phyloP scores from a whole-genome alignment of 2,113 vertebrate species.

The Saguinus imperator region DNA sequence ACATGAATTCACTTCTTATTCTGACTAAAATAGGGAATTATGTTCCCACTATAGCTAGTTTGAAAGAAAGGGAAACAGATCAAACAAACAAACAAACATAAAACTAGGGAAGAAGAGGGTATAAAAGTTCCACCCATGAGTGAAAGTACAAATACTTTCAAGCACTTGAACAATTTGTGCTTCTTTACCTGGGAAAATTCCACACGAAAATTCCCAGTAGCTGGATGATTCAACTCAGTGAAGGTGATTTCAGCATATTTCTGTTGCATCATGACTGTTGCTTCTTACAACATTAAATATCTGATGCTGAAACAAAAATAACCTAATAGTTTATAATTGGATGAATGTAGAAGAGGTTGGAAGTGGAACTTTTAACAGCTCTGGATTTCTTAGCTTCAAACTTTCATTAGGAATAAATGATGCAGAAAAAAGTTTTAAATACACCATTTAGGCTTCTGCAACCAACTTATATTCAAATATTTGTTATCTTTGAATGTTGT shows the following conservation, averaged over 20 bases:
- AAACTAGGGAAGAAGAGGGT: neutral
- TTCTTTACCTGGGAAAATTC: neutral
- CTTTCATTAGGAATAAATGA: neutral
- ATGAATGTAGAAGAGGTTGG: neutral
- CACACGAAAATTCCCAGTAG: neutral
- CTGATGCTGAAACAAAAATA: neutral
- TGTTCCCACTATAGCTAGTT: neutral
- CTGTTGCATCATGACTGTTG: neutral
- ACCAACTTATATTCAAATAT: neutral
- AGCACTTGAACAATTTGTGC: neutral
- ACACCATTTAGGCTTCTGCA: neutral
- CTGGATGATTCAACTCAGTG: neutral
- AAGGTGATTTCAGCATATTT: neutral
- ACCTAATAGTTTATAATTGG: neutral
- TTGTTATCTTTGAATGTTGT: neutral
- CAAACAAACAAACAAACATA: neutral
- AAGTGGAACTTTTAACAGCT: neutral
- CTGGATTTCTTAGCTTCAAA: neutral
- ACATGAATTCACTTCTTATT: neutral
- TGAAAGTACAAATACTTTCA: neutral
- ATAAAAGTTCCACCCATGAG: neutral
- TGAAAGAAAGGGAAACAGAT: neutral
- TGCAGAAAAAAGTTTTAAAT: neutral
- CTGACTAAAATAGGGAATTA: neutral
- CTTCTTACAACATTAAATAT: neutral